A percentile compares a stretch with the other conserved stretches of the same genome.
phyloP scores from a whole-genome alignment of 2,797 vertebrate species.

The Scolopax bukidnonensis region DNA sequence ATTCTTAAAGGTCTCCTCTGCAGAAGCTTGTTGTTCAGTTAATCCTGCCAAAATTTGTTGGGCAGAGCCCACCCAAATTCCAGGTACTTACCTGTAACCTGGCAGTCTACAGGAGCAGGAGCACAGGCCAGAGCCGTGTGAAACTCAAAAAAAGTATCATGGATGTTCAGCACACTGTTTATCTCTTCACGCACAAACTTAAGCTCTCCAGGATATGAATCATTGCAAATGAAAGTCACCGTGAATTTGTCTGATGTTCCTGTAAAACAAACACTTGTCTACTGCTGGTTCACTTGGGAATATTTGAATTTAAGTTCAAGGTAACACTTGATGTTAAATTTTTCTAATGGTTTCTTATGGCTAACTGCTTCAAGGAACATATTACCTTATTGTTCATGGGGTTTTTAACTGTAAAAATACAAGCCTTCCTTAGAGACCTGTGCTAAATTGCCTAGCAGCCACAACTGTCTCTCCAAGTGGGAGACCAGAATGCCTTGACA shows the following conservation, averaged over 20 bases:
- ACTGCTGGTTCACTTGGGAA: background rate
- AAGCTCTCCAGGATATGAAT: conserved; percentile 77
- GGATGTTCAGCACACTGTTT: conserved; percentile 70
- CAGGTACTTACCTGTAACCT: conserved; percentile 83
- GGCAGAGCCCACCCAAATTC: background rate
- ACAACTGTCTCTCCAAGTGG: background rate
- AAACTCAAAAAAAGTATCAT: conserved; percentile 89
- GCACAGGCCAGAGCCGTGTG: conserved; percentile 88
- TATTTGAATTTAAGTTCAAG: background rate
- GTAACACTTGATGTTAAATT: background rate
- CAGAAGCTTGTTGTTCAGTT: background rate
- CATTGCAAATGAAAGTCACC: conserved; percentile 89
- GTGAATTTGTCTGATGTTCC: conserved; percentile 82
- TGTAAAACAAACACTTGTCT: conserved; percentile 58
- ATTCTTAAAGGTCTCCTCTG: background rate
- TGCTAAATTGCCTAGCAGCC: background rate
- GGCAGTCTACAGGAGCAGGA: conserved; percentile 90
- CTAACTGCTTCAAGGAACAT: background rate
- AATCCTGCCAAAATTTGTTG: background rate
- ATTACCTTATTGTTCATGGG: background rate
- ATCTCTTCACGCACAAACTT: conserved; percentile 85
- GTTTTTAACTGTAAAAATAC: background rate
- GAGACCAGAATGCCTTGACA: background rate
- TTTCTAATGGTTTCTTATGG: background rate
- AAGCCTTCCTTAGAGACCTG: background rate